A percentile compares a stretch with the other conserved stretches of the same genome.
phyloP scores from a whole-genome alignment of 1,140 invertebrate genomes.

The Branchinecta lynchi region DNA sequence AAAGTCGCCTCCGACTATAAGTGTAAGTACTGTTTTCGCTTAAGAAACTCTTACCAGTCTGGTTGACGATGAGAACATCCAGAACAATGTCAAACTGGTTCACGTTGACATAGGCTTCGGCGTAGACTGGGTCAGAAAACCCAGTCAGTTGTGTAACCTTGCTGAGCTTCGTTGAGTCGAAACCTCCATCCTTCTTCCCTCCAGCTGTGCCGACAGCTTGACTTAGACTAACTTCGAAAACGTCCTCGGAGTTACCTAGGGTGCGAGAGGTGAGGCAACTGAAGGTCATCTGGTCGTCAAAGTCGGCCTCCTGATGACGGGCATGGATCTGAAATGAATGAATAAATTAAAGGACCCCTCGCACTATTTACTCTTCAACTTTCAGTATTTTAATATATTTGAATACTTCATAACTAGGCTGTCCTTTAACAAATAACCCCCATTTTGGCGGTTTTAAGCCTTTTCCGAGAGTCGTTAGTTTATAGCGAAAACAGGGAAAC shows the following conservation, averaged over 20 bases:
- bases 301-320: constrained; percentile 20
- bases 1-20: no score
- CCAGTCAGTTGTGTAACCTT: constrained; percentile 98
- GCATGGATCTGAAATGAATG: background rate
- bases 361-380: no score
- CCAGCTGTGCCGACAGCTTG: constrained; percentile 61
- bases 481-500: no score
- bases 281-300: constrained; percentile 70
- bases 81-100: constrained; percentile 97
- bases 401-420: no score
- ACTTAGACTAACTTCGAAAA: constrained; percentile 87
- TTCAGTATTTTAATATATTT: no score
- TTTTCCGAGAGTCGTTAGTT: no score
- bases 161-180: constrained; percentile 40
- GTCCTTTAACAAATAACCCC: no score
- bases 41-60: constrained; percentile 48
- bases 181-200: constrained; percentile 32
- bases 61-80: constrained; percentile 95
- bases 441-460: no score
- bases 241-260: constrained; percentile 48
- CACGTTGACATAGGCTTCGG: constrained; percentile 96
- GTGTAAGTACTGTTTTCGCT: no score
- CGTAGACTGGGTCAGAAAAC: constrained; percentile 97
- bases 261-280: constrained; percentile 58
- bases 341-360: no score